Percentiles rank a stretch among this genome's conserved stretches.
Conservation (phyloP, 2,888 invertebrate species). For the Allolobophora icterica region DNA sequence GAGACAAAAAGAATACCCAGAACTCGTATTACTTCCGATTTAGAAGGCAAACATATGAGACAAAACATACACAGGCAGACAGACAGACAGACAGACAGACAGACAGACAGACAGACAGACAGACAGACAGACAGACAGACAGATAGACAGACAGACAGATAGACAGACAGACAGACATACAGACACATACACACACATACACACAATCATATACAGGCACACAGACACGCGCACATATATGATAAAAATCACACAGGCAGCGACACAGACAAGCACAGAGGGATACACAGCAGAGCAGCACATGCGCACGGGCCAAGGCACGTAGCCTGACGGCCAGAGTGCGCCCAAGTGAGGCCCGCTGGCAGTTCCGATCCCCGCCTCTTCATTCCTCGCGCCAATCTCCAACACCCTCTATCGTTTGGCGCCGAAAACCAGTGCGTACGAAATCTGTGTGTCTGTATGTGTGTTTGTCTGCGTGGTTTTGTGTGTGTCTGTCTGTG, state of each 20-base stretch:
- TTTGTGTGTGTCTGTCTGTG: background rate
- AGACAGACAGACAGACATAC: background rate
- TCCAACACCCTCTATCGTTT: background rate
- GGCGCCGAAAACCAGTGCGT: background rate
- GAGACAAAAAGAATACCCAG: no score
- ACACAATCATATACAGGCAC: background rate
- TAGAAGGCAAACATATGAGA: no score
- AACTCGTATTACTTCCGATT: no score
- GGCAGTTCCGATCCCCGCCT: background rate
- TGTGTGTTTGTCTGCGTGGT: background rate
- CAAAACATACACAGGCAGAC: no score
- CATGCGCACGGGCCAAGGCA: no score
- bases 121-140: background rate
- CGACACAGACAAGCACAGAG: background rate
- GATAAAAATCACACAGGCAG: background rate
- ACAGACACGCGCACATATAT: background rate
- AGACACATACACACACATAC: background rate
- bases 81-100: background rate
- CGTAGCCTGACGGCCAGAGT: no score
- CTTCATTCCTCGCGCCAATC: background rate
- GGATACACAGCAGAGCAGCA: no score
- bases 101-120: background rate
- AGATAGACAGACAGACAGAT: background rate
- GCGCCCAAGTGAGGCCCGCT: background rate
- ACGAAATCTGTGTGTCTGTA: background rate